Conservation (phyloP, 2,113 vertebrate genomes). For the Neoarius graeffei region DNA sequence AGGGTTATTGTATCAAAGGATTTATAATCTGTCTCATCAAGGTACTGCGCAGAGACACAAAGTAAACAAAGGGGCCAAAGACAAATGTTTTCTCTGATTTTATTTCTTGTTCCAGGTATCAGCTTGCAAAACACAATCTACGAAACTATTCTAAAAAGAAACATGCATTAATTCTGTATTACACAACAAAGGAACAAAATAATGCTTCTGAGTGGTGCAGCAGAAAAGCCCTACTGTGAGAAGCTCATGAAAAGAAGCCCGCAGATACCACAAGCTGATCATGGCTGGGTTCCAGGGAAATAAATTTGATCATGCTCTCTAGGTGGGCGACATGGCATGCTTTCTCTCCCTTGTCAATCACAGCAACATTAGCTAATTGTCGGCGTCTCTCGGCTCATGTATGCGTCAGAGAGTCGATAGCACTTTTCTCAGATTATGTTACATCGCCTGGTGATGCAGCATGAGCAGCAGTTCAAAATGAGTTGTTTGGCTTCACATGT, state of each 20-base stretch:
- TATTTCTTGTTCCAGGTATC: conserved; percentile 1
- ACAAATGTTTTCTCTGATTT: not conserved
- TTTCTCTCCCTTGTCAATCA: not conserved
- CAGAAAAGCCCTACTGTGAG: not conserved
- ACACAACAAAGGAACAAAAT: not conserved
- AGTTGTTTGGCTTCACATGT: not conserved
- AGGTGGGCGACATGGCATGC: not conserved
- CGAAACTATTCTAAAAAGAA: not conserved
- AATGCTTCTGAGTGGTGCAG: not conserved
- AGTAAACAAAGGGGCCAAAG: not conserved
- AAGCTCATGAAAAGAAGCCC: not conserved
- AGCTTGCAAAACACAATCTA: not conserved
- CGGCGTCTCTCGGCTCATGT: not conserved
- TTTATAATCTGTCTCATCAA: conserved; percentile 28
- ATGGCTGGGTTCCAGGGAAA: not conserved
- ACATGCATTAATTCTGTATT: not conserved
- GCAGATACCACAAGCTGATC: not conserved
- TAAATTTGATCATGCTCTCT: not conserved
- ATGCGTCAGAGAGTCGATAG: not conserved
- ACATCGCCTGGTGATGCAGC: not conserved
- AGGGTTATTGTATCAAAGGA: conserved; percentile 26
- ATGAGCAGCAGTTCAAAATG: not conserved
- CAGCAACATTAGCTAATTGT: not conserved
- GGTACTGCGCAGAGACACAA: not conserved
- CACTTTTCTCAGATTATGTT: not conserved